phyloP scores from a whole-genome alignment of 2,888 invertebrate species.

The Adelognathus sp. region DNA sequence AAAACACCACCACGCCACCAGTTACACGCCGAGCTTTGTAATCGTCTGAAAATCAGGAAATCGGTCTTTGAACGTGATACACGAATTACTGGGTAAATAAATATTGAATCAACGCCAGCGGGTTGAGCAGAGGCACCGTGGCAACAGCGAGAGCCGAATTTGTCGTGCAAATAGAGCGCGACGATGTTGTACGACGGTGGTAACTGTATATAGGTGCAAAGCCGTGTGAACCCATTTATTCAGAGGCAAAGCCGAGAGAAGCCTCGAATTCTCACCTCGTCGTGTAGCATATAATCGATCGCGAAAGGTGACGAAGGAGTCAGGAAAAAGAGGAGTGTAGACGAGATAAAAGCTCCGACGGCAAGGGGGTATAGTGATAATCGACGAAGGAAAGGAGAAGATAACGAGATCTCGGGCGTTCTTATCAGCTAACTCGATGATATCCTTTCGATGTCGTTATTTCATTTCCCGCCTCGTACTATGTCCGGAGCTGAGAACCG shows the following conservation, averaged over 20 bases:
- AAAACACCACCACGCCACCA: too few species aligned
- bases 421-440: conserved; percentile 43
- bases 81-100: conserved; percentile 13
- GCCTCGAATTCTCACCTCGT: not conserved
- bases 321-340: not conserved
- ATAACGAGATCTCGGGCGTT: conserved; percentile 47
- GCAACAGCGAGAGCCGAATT: conserved; percentile 35
- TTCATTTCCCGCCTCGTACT: conserved; percentile 32
- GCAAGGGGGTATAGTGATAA: conserved; percentile 29
- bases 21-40: too few species aligned
- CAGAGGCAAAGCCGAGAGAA: conserved; percentile 2
- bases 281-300: conserved; percentile 36
- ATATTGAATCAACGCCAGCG: conserved; percentile 16
- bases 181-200: conserved; percentile 4
- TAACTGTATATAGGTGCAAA: not conserved
- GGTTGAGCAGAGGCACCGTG: not conserved
- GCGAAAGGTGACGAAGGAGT: conserved; percentile 47
- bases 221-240: conserved; percentile 10
- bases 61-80: conserved; percentile 9
- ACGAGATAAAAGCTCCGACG: conserved; percentile 11
- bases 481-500: not conserved
- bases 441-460: conserved; percentile 41
- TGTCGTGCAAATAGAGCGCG: conserved; percentile 32
- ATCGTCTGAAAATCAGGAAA: conserved; percentile 1
- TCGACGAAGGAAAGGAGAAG: conserved; percentile 33